phyloP scores from a whole-genome alignment of 2,797 vertebrate species.

The Cynopterus sphinx region DNA sequence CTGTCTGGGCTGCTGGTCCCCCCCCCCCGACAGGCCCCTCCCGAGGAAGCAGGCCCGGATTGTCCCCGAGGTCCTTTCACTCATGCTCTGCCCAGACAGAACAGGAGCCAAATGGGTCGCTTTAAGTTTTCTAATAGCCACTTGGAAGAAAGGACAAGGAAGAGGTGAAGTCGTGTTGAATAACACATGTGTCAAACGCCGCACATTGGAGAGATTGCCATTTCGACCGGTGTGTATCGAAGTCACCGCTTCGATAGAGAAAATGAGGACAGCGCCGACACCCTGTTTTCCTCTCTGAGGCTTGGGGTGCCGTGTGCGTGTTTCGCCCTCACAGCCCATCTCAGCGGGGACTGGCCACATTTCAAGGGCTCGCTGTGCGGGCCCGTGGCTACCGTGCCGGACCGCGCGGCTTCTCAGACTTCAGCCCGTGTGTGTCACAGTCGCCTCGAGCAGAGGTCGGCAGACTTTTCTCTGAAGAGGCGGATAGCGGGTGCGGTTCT shows the following conservation, averaged over 20 bases:
- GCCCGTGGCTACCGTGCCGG: fast-evolving
- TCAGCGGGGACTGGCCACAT: neutral
- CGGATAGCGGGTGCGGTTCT: neutral
- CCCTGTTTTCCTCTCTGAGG: neutral
- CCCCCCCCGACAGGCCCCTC: neutral
- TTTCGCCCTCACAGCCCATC: fast-evolving
- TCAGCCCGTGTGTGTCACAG: neutral
- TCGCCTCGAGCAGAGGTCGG: neutral
- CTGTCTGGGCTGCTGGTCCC: neutral
- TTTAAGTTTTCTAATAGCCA: neutral
- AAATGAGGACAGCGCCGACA: too few relatives aligned
- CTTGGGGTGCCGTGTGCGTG: neutral
- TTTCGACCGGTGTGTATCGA: neutral
- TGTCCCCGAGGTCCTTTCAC: neutral
- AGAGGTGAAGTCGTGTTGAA: neutral
- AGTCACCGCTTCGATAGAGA: neutral
- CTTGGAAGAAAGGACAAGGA: neutral
- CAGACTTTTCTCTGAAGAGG: neutral
- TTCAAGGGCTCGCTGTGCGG: fast-evolving
- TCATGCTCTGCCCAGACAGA: too few relatives aligned
- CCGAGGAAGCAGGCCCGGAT: fast-evolving
- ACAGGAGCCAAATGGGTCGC: neutral
- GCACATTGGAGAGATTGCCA: neutral
- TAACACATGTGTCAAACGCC: neutral
- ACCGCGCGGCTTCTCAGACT: neutral